Evolutionary conservation across 2,113 vertebrate species (phyloP).

Genomic region (Phyllostomus hastatus): DNA sequence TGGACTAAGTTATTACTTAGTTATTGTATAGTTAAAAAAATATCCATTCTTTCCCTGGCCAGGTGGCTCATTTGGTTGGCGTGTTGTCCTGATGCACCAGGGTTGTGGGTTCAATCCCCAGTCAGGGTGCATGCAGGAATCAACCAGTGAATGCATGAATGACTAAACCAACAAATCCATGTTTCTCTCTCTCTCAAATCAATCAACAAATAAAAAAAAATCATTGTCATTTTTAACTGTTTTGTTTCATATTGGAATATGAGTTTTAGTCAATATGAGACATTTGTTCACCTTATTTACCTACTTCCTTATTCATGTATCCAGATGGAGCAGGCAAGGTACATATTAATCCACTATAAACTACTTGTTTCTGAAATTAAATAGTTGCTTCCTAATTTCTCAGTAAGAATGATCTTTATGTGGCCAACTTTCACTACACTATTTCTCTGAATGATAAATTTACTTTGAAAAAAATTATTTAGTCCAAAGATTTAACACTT

Average conservation of each 20-base stretch:
- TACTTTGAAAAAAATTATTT: not conserved
- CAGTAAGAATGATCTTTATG: not conserved
- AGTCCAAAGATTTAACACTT: not conserved
- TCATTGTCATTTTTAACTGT: not conserved
- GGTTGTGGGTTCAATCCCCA: too few species aligned
- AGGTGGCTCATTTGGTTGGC: too few species aligned
- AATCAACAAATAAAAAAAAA: too few species aligned
- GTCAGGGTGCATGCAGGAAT: too few species aligned
- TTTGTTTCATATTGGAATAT: not conserved
- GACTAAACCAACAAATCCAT: too few species aligned
- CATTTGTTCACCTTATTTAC: not conserved
- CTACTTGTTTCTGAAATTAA: constrained; percentile 24
- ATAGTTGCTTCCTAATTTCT: constrained; percentile 10
- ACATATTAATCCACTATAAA: not conserved
- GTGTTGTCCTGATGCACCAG: too few species aligned
- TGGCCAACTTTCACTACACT: not conserved
- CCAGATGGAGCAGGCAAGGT: not conserved
- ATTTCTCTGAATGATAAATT: constrained; percentile 19
- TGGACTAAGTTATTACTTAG: not conserved
- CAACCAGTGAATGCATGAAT: too few species aligned
- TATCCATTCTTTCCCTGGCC: not conserved
- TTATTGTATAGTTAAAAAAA: constrained; percentile 25
- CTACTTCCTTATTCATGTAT: not conserved
- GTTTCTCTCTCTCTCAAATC: too few species aligned
- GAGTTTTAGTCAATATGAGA: not conserved